These are phyloP conservation scores for Peromyscus leucopus DNA, from an alignment of 2,113 vertebrate genomes.

Conservation along the genomic window DNA sequence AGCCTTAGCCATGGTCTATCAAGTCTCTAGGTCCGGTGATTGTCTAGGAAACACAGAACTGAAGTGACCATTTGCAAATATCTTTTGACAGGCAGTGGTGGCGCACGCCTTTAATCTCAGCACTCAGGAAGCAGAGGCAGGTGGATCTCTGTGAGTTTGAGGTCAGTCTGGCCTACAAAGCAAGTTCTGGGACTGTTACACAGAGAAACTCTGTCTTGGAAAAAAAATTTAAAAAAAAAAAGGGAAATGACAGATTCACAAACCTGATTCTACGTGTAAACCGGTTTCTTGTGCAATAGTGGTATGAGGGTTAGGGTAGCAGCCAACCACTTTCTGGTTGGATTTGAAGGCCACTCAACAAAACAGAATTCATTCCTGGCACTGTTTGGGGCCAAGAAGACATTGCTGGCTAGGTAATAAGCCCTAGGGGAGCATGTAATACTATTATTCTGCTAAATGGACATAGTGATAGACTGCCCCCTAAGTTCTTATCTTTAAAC, in stretches of 20 bases:
- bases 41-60: background rate
- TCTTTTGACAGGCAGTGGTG: background rate
- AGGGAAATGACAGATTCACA: background rate
- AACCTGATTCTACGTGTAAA: background rate
- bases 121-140: too few species aligned
- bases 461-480: background rate
- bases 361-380: background rate
- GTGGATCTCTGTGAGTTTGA: too few species aligned
- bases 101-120: too few species aligned
- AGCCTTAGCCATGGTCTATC: background rate
- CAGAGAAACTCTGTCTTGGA: too few species aligned
- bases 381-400: background rate
- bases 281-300: background rate
- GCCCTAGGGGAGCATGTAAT: background rate
- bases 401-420: background rate
- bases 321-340: background rate
- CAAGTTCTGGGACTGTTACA: too few species aligned
- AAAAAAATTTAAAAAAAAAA: too few species aligned
- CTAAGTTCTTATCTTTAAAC: background rate
- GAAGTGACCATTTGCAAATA: background rate
- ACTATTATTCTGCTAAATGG: background rate
- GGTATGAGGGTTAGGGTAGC: too few species aligned
- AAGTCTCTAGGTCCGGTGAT: background rate
- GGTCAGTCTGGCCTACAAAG: too few species aligned
- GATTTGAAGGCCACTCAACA: background rate